A percentile compares a stretch with the other conserved stretches of the same genome.
Conservation (phyloP, 2,113 vertebrate genomes). For the Crotalus helleri region DNA sequence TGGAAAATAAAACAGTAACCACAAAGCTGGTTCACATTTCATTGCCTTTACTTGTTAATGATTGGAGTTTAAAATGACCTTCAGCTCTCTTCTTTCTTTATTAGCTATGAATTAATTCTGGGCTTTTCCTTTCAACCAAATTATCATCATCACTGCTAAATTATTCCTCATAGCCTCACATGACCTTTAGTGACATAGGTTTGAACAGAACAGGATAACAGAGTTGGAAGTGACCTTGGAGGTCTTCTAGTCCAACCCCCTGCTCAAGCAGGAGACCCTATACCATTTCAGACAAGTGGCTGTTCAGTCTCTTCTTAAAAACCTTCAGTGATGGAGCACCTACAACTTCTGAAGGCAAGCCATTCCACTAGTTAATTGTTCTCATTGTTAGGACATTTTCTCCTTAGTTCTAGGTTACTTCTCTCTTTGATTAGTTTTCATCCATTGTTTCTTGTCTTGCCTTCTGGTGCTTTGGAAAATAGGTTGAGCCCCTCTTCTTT, state of each 20-base stretch:
- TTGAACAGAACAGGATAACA: not conserved
- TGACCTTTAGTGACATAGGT: not conserved
- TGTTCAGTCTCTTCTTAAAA: not conserved
- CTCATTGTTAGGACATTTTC: not conserved
- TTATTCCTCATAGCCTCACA: not conserved
- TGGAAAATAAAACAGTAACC: slow-evolving; percentile 27
- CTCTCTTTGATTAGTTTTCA: not conserved
- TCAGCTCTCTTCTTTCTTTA: not conserved
- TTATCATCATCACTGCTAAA: not conserved
- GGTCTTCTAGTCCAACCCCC: not conserved
- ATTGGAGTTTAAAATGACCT: rapidly evolving
- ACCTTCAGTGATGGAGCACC: not conserved
- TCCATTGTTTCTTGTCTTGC: not conserved
- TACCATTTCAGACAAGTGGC: not conserved
- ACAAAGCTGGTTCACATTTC: not conserved
- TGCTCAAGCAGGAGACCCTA: not conserved
- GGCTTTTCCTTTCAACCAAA: not conserved
- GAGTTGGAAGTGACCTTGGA: not conserved
- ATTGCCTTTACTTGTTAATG: slow-evolving; percentile 15
- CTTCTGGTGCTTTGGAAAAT: not conserved
- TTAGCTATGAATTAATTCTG: not conserved
- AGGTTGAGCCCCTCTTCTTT: not conserved
- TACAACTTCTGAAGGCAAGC: not conserved
- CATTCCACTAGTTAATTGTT: not conserved
- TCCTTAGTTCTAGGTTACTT: not conserved